Evolutionary conservation across 64 coral and sea anemone genomes (phyloP), one percentile per base, ranked within the genome.

Genomic region (Actinia tenebrosa): DNA sequence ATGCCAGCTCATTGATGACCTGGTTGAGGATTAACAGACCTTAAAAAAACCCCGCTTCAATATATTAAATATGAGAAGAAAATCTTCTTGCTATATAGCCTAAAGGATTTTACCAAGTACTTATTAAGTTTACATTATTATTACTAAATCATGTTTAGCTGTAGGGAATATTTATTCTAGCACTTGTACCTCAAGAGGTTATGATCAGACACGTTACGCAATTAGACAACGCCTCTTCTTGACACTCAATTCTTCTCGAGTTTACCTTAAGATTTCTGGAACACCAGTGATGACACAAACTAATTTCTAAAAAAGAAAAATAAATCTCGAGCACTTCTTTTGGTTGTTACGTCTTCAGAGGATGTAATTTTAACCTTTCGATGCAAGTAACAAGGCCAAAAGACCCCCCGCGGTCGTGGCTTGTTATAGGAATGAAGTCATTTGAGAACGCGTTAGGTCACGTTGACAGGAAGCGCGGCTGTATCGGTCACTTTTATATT

Each of bases 401-500:
- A 8, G 47, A 9, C 64, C 64, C 64, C 64, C 64, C 7, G 64
- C 22, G 5, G 64, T 22, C 20, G 3, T 10, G 64, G 18, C 30
- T 61, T 61, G 60, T 61, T 61, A 61, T 16, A 4, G 15, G 10
- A 69, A 69, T n/a, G 18, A 15, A 75, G 79, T 81, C 4, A 81
- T 81, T 53, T 53, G 15, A 81, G 9, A 81, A 81, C 79, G 15
- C 53, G 79, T 81, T 53, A 5, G 43, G 79, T 81, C 79, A 81
- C 45, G 79, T 81, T 69, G 25, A 75, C 69, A 75, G 69, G 69
- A 75, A 75, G 23, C n/a, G 23, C 64, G n/a, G 22, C 64, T n/a
- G n/a, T 25, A n/a, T 3, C 6, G 16, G 14, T 75, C 26, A 27
- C 26, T 13, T 72, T 0, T 75, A 23, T 66, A 3, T 23, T 66